Conservation (phyloP, 2,797 vertebrate species). For the Bradypus variegatus region DNA sequence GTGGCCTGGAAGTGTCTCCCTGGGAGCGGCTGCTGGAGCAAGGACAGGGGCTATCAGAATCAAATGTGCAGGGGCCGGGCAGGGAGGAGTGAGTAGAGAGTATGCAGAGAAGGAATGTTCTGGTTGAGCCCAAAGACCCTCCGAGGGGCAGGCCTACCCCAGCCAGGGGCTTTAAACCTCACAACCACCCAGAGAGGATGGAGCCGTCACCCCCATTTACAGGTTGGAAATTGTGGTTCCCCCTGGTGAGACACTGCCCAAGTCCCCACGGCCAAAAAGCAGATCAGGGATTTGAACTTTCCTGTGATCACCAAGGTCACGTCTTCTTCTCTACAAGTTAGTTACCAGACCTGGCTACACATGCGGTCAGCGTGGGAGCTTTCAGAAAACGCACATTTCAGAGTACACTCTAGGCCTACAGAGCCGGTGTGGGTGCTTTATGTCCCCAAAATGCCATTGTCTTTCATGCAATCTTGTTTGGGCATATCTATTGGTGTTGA, state of each 20-base stretch:
- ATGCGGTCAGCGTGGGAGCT: too few relatives aligned
- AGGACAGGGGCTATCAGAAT: neutral
- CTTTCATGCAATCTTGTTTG: too few relatives aligned
- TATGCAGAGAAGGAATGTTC: too few relatives aligned
- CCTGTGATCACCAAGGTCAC: too few relatives aligned
- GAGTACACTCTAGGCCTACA: too few relatives aligned
- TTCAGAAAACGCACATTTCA: neutral
- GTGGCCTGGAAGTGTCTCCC: neutral
- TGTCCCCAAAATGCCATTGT: too few relatives aligned
- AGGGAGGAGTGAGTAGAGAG: too few relatives aligned
- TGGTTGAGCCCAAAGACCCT: neutral
- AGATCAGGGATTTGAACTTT: neutral
- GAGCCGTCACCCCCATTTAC: neutral
- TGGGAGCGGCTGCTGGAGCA: neutral
- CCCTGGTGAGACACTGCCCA: neutral
- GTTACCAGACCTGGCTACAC: neutral
- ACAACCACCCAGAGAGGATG: neutral
- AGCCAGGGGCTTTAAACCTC: neutral
- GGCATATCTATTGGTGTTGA: too few relatives aligned
- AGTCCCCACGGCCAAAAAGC: neutral
- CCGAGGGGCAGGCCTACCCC: neutral
- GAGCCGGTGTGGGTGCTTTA: too few relatives aligned
- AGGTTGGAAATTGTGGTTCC: neutral
- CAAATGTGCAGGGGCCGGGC: accelerated
- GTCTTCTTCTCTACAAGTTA: neutral